Evolutionary conservation across 2,797 vertebrate genomes (phyloP).

Genomic region (Anguilla anguilla): DNA sequence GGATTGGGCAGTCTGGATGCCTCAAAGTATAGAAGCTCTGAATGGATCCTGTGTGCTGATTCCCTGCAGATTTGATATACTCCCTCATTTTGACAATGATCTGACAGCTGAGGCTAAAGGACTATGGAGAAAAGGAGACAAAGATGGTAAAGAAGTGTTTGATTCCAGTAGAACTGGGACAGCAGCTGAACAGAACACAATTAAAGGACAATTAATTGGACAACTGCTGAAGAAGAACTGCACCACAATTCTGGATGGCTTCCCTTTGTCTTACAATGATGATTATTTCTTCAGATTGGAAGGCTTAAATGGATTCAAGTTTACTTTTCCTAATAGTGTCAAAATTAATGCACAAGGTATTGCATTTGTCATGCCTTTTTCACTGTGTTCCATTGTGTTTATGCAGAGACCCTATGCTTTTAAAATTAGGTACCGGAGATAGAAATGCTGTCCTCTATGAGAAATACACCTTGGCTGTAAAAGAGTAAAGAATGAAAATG

Average conservation of each 20-base stretch:
- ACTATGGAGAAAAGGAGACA: slow-evolving; percentile 42
- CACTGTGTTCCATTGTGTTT: too few species aligned
- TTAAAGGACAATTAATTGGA: too few species aligned
- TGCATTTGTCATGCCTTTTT: too few species aligned
- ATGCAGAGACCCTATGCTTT: too few species aligned
- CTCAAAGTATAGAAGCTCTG: slow-evolving; percentile 50
- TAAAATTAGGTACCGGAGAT: neutral
- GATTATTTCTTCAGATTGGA: slow-evolving; percentile 64
- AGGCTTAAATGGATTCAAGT: slow-evolving; percentile 54
- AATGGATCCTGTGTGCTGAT: slow-evolving; percentile 62
- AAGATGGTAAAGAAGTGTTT: neutral
- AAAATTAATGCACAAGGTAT: too few species aligned
- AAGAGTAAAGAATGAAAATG: too few species aligned
- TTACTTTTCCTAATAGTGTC: slow-evolving; percentile 36
- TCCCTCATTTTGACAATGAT: slow-evolving; percentile 22
- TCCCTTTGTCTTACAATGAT: slow-evolving; percentile 38
- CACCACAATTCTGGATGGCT: slow-evolving; percentile 12
- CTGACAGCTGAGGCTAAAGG: slow-evolving; percentile 30
- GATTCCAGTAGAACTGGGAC: too few species aligned
- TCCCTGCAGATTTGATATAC: slow-evolving; percentile 59
- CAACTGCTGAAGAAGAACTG: too few species aligned
- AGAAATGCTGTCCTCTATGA: neutral
- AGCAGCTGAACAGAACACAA: too few species aligned
- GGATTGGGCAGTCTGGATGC: slow-evolving; percentile 54
- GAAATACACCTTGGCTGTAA: too few species aligned